These are phyloP conservation scores for Daboia siamensis DNA, from an alignment of 2,113 vertebrate species.

Conservation along the genomic window DNA sequence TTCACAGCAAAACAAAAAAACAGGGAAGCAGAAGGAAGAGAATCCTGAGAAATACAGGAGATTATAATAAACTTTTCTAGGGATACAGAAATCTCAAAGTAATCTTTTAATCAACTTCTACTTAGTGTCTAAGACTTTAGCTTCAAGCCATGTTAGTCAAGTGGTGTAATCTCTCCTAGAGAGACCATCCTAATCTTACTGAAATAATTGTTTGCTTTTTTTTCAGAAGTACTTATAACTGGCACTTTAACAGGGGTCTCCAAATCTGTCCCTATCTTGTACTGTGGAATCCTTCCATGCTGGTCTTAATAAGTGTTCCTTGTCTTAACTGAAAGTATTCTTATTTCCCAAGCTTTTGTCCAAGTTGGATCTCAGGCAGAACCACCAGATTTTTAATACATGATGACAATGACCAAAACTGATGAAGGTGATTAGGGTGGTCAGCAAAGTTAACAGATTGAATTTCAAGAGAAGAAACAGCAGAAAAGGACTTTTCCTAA, in stretches of 20 bases:
- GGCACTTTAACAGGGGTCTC: neutral
- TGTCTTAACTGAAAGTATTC: neutral
- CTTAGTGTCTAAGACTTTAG: neutral
- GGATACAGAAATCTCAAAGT: neutral
- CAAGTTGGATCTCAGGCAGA: neutral
- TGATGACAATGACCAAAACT: neutral
- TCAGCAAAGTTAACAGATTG: neutral
- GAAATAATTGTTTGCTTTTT: neutral
- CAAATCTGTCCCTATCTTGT: neutral
- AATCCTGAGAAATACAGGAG: neutral
- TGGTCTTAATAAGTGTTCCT: neutral
- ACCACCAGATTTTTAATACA: neutral
- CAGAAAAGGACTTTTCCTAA: neutral
- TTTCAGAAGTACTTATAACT: neutral
- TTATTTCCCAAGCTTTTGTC: neutral
- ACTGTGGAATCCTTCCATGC: neutral
- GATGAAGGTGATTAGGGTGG: neutral
- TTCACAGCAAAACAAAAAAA: neutral
- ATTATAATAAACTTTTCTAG: neutral
- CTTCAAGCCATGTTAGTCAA: neutral
- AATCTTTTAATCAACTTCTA: neutral
- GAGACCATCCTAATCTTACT: neutral
- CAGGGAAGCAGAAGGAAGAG: neutral
- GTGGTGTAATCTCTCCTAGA: neutral
- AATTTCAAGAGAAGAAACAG: neutral